Evolutionary conservation across 2,888 invertebrate species (phyloP).

Genomic region (Tipula vernalis): DNA sequence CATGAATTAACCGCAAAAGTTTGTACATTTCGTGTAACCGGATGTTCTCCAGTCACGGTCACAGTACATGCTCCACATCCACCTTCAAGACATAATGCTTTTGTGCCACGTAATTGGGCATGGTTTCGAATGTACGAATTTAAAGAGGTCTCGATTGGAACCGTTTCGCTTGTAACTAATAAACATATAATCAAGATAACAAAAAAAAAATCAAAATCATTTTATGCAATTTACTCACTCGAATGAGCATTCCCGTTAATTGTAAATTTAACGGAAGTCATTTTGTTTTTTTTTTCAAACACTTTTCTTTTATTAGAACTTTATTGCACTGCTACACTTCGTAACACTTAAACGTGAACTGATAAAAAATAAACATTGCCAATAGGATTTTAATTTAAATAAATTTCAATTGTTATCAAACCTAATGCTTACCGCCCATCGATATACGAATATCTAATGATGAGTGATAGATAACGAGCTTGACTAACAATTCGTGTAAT

Average conservation of each 20-base stretch:
- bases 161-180: background rate
- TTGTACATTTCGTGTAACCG: background rate
- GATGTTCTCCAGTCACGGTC: background rate
- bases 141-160: background rate
- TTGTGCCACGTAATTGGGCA: background rate
- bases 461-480: background rate
- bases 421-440: background rate
- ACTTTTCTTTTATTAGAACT: background rate
- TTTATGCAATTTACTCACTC: background rate
- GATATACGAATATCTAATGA: background rate
- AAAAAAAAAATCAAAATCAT: background rate
- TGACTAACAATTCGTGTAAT: background rate
- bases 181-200: background rate
- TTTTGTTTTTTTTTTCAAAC: background rate
- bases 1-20: conserved; percentile 36
- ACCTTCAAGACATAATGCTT: background rate
- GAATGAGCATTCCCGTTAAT: background rate
- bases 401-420: background rate
- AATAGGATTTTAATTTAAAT: background rate
- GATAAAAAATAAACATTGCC: background rate
- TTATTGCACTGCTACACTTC: background rate
- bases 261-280: background rate
- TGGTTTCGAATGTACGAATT: background rate
- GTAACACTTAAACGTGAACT: background rate
- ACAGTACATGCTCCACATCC: background rate